These are phyloP conservation scores for Oncorhynchus keta DNA, from an alignment of 2,113 vertebrate genomes.

Conservation along the genomic window DNA sequence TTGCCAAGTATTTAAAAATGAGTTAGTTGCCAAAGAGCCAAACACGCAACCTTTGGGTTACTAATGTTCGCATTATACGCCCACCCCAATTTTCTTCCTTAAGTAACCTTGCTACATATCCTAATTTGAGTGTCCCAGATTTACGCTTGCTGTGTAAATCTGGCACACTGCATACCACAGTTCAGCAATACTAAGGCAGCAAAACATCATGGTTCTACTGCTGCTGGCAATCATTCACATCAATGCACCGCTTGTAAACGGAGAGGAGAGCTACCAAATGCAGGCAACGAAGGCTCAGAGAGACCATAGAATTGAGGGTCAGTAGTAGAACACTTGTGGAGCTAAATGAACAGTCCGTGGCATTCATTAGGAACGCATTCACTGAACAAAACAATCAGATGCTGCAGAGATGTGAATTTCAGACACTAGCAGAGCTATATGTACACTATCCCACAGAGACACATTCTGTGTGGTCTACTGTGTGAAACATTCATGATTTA, in stretches of 20 bases:
- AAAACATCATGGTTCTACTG: conserved; percentile 9
- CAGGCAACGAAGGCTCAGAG: background rate
- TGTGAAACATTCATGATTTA: conserved; percentile 12
- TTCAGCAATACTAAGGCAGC: conserved; percentile 14
- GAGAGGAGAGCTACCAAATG: background rate
- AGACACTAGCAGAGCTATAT: conserved; percentile 59
- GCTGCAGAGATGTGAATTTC: conserved; percentile 70
- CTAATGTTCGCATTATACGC: too few relatives aligned
- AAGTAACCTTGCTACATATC: too few relatives aligned
- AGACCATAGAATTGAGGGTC: background rate
- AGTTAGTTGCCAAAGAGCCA: too few relatives aligned
- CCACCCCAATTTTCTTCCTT: too few relatives aligned
- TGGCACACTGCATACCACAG: background rate
- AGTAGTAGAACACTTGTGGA: background rate
- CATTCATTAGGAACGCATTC: conserved; percentile 26
- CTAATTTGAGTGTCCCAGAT: too few relatives aligned
- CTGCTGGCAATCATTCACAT: conserved; percentile 7
- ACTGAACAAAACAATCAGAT: conserved; percentile 45
- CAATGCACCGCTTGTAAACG: background rate
- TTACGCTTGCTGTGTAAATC: too few relatives aligned
- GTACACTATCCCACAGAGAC: conserved; percentile 62
- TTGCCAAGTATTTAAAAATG: too few relatives aligned
- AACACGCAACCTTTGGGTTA: too few relatives aligned
- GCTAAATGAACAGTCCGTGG: conserved; percentile 9
- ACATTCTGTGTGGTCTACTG: conserved; percentile 18